Conservation (phyloP, 2,113 vertebrate species). For the Abramis brama region DNA sequence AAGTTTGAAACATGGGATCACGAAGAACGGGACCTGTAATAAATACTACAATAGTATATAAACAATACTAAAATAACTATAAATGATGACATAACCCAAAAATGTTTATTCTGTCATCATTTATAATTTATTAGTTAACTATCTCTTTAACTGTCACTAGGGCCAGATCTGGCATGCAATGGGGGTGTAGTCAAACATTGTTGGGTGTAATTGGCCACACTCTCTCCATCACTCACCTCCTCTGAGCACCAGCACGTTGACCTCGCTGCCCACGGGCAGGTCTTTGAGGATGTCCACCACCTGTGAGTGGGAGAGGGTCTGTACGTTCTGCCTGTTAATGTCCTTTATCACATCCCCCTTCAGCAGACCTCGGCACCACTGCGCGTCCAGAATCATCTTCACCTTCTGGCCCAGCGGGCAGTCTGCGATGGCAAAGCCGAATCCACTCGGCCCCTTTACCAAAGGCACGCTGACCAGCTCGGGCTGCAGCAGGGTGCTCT, state of each 20-base stretch:
- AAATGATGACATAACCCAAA: not conserved
- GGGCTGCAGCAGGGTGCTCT: conserved; percentile 85
- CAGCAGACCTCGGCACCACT: conserved; percentile 95
- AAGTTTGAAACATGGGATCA: too few species aligned
- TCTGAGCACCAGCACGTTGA: conserved; percentile 89
- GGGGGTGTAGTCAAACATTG: not conserved
- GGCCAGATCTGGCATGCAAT: not conserved
- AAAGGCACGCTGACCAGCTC: conserved; percentile 91
- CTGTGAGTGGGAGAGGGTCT: conserved; percentile 91
- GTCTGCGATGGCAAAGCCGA: conserved; percentile 97
- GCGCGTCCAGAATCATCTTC: conserved; percentile 97
- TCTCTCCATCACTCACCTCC: conserved; percentile 81
- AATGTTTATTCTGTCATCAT: too few species aligned
- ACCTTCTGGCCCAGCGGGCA: conserved; percentile 95
- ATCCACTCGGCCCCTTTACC: conserved; percentile 94
- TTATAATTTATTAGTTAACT: too few species aligned
- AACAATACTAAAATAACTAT: not conserved
- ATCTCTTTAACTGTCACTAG: not conserved
- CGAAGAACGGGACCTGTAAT: too few species aligned
- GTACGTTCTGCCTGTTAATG: conserved; percentile 94
- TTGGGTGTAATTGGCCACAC: not conserved
- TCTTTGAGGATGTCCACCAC: conserved; percentile 99
- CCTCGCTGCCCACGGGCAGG: conserved; percentile 90
- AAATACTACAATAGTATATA: not conserved
- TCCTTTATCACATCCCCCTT: conserved; percentile 97